Percentiles rank a stretch among this genome's conserved stretches.
These are phyloP conservation scores for Microctonus hyperodae DNA, from an alignment of 2,888 invertebrate genomes.

Conservation along the genomic window DNA sequence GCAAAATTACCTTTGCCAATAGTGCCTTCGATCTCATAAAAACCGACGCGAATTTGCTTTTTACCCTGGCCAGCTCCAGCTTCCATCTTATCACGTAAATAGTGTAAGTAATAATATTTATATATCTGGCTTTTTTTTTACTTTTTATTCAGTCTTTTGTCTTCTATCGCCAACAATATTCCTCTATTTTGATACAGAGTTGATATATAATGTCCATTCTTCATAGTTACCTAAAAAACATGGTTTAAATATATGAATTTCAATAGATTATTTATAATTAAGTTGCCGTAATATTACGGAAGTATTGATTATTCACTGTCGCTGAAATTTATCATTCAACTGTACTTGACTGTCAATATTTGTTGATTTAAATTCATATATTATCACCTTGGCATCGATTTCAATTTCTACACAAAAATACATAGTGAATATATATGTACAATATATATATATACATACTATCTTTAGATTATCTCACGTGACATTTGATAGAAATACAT, in stretches of 20 bases:
- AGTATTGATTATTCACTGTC: no score
- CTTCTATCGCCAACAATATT: neutral
- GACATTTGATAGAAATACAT: constrained; percentile 32
- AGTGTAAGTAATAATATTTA: constrained; percentile 9
- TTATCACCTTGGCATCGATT: neutral
- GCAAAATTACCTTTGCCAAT: constrained; percentile 99
- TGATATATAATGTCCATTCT: neutral
- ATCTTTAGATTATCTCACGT: constrained; percentile 32
- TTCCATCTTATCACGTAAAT: constrained; percentile 50
- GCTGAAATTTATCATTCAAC: neutral
- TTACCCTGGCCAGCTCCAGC: constrained; percentile 53
- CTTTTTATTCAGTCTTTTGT: constrained; percentile 19
- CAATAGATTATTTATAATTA: neutral
- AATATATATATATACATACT: no score
- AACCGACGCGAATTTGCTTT: constrained; percentile 86
- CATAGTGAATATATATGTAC: neutral
- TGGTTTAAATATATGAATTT: neutral
- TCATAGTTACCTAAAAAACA: neutral
- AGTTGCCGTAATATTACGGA: no score
- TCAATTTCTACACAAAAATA: neutral
- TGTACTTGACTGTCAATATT: neutral
- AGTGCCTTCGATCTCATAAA: constrained; percentile 97
- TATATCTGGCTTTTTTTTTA: neutral
- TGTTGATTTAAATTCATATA: neutral
- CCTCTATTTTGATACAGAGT: neutral